Conservation (phyloP, 2,888 invertebrate genomes). For the Noctua pronuba region DNA sequence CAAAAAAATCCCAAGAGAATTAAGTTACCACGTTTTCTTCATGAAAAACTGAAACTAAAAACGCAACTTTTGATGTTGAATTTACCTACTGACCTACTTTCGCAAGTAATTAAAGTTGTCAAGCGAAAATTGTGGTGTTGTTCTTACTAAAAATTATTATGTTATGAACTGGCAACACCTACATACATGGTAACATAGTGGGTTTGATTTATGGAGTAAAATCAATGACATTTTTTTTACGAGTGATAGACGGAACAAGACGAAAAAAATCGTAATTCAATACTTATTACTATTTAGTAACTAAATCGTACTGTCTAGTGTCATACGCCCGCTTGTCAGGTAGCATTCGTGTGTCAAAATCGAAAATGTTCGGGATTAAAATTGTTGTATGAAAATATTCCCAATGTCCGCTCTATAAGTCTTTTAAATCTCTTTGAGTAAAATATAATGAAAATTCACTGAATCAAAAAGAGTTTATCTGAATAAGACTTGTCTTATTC, state of each 20-base stretch:
- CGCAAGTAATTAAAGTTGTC: conserved; percentile 26
- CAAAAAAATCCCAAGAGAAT: background rate
- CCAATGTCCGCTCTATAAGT: no score
- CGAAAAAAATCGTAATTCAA: no score
- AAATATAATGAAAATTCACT: background rate
- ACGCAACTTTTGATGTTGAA: background rate
- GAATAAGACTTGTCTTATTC: background rate
- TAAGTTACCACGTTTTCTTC: background rate
- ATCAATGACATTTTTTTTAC: no score
- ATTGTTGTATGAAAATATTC: no score
- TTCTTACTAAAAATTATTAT: background rate
- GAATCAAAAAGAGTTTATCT: background rate
- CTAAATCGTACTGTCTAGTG: no score
- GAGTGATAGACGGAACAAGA: no score
- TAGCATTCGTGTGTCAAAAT: no score
- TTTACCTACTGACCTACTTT: background rate
- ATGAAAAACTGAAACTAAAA: background rate
- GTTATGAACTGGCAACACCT: background rate
- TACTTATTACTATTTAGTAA: no score
- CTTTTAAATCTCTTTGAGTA: no score
- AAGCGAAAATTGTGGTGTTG: background rate
- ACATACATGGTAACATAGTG: background rate
- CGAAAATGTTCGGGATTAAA: no score
- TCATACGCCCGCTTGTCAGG: no score
- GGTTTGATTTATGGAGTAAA: background rate